Evolutionary conservation across 2,888 invertebrate species (phyloP), one percentile per base, ranked within the genome.

Genomic region (Glaucopsyche alexis): DNA sequence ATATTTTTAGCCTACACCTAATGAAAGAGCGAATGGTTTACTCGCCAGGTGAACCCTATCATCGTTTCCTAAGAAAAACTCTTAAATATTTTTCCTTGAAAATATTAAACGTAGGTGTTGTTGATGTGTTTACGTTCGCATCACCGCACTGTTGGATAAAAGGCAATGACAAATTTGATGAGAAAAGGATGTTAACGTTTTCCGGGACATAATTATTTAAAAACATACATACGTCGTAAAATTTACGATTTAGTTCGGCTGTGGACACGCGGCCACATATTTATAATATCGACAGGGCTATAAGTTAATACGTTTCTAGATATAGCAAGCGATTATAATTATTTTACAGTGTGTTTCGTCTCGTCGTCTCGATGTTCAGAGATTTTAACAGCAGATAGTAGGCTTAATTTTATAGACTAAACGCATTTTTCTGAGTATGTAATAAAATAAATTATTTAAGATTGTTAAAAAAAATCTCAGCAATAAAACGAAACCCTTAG

Each of bases 141-240:
- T 38, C 60, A 69, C 69, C 69, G 49, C 69, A 29, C 45, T 49
- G 67, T 11, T 1, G n/a, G 69, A 47, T 69, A 69, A 67, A 67
- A 47, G 19, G 16, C 45, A 69, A 69, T 69, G 69, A 69, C 69
- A 69, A 47, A 29, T 69, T 69, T 69, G 42, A 69, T 49, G 69
- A 49, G 69, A 49, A 47, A 49, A 69, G 49, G 69, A 69, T 69
- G 49, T 69, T 69, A 69, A 7, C 29, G 47, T 69, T 69, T 47
- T 69, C 45, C 69, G 16, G 69, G 49, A 55, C 42, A 42, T 42
- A 8, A 42, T 42, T 19, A 55, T 55, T 55, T 16, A 55, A 19
- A 55, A 55, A 55, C 55, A 55, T 55, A 55, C 55, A 55, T 55
- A 19, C 19, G 11, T 55, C 55, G 55, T 52, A 16, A 52, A 52